These are phyloP conservation scores for Hippocampus abdominalis DNA, from an alignment of 2,113 vertebrate genomes.

Conservation along the genomic window DNA sequence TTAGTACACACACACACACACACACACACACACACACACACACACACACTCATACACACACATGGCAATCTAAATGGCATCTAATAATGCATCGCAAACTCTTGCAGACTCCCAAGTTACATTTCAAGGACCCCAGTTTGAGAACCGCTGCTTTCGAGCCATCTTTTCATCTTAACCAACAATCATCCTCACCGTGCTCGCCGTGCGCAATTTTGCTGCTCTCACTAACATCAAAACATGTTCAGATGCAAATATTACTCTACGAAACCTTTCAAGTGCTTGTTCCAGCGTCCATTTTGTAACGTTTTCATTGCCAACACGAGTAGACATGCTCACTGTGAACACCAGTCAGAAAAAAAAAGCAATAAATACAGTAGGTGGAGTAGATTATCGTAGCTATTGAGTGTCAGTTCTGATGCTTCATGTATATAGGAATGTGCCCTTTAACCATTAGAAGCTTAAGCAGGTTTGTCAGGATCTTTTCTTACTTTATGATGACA, in stretches of 20 bases:
- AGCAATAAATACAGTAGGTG: conserved; percentile 19
- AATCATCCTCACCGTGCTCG: not conserved
- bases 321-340: conserved; percentile 17
- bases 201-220: not conserved
- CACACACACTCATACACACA: too few species aligned
- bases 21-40: too few species aligned
- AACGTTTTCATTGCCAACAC: conserved; percentile 41
- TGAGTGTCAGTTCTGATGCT: not conserved
- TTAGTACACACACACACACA: too few species aligned
- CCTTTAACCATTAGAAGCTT: conserved; percentile 28
- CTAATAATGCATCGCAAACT: too few species aligned
- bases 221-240: conserved; percentile 1
- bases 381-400: conserved; percentile 18
- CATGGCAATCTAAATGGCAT: too few species aligned
- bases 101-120: too few species aligned
- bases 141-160: not conserved
- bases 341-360: conserved; percentile 23
- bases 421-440: conserved; percentile 51
- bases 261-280: conserved; percentile 34
- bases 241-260: conserved; percentile 5
- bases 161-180: not conserved
- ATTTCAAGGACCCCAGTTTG: too few species aligned
- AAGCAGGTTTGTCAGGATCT: conserved; percentile 14
- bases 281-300: conserved; percentile 18
- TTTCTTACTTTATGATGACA: conserved; percentile 25